Conservation (phyloP, 2,113 vertebrate species). For the Pygoscelis antarcticus region DNA sequence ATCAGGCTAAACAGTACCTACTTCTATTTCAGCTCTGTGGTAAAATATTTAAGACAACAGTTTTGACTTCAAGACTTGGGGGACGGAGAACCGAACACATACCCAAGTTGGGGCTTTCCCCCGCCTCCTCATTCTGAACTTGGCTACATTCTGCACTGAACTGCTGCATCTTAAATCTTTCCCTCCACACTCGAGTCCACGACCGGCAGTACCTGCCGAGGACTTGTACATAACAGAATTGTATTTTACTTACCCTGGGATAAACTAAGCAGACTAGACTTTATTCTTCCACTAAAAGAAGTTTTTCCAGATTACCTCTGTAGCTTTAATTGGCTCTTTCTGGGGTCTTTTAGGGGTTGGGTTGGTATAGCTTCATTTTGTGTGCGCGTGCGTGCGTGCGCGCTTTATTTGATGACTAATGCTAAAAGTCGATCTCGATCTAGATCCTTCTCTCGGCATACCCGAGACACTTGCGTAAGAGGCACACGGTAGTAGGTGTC, state of each 20-base stretch:
- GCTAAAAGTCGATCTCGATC: neutral
- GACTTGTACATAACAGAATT: neutral
- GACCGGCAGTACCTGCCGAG: neutral
- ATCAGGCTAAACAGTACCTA: slow-evolving; percentile 6
- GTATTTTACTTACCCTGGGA: neutral
- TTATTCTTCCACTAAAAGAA: neutral
- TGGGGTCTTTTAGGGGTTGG: neutral
- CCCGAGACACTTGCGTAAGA: too few relatives aligned
- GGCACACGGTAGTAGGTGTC: neutral
- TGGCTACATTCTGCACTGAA: neutral
- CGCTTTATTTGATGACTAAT: neutral
- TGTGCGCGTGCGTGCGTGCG: too few relatives aligned
- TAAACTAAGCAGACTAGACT: neutral
- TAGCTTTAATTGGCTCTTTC: neutral
- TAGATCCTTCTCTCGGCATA: neutral
- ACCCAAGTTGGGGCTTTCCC: neutral
- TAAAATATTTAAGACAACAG: neutral
- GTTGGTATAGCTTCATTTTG: neutral
- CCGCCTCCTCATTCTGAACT: neutral
- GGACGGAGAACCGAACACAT: neutral
- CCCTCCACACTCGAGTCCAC: neutral
- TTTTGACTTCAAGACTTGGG: neutral
- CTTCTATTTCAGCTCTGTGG: neutral
- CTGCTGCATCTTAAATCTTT: neutral
- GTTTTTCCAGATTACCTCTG: neutral